Evolutionary conservation across 2,113 vertebrate species (phyloP).

Genomic region (Anas platyrhynchos): DNA sequence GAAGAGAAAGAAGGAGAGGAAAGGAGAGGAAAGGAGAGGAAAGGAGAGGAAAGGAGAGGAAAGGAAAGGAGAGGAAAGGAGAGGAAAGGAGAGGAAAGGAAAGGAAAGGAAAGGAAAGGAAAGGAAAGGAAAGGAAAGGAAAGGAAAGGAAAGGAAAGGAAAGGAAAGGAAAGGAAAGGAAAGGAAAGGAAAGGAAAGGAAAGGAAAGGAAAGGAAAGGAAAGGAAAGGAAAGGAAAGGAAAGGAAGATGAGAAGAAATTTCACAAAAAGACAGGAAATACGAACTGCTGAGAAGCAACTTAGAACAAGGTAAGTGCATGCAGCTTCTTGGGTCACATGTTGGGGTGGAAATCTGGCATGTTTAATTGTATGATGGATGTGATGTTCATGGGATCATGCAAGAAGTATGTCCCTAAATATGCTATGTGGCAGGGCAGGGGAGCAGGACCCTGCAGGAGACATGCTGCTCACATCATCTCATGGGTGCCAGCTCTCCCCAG

Average conservation of each 20-base stretch:
- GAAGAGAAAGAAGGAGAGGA: no score
- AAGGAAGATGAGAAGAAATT: neutral
- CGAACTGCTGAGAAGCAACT: neutral
- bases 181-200: no score
- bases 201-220: neutral
- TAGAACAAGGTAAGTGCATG: neutral
- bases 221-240: no score
- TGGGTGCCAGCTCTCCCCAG: neutral
- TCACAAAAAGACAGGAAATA: neutral
- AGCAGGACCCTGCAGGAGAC: neutral
- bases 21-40: no score
- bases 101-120: no score
- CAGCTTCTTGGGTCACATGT: neutral
- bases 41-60: no score
- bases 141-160: neutral
- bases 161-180: no score
- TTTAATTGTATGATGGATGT: neutral
- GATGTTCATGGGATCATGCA: neutral
- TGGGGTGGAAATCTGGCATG: neutral
- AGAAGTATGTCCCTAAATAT: accelerated
- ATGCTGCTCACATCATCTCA: accelerated
- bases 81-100: no score
- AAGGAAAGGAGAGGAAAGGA: no score
- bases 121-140: no score
- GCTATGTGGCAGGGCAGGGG: accelerated